Evolutionary conservation across 2,888 invertebrate genomes (phyloP), one percentile per base, ranked within the genome.

Genomic region (Lasioglossum malachurum): DNA sequence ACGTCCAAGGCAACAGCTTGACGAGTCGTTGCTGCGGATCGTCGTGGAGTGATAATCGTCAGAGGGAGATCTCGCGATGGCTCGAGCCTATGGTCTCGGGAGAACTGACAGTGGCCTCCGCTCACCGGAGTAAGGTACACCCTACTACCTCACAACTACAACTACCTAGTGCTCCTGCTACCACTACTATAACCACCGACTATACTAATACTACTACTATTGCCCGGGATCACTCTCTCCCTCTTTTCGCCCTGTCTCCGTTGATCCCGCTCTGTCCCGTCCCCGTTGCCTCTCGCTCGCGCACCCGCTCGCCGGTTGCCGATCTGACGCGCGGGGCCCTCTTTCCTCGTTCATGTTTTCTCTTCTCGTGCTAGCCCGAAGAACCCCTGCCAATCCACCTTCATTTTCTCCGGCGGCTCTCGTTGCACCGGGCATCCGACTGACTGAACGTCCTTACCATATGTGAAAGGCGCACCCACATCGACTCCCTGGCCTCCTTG

Each of bases 41-140:
- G 78, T 84, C 78, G 75, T 85, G 75, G 57, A 81, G 82, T 80
- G 79, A 79, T 83, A 83, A 84, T 87, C 89, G 89, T 88, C 91
- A 87, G 84, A 88, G 89, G 88, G 89, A 89, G 90, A 92, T 91
- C 91, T 92, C 91, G 91, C 93, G 92, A 92, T 91, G 92, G 90
- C 92, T 93, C 93, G 93, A 90, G 92, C 87, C 93, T 91, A 92
- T 92, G 92, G 93, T 92, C 93, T 93, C 92, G 91, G 92, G 89
- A 92, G 92, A 92, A 94, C 94, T 94, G 94, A 94, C 93, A 93
- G 90, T 91, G 90, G 92, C 91, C 93, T 92, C 93, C 93, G 93
- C 92, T 93, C 93, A 92, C 94, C 91, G 87, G 90, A 93, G 93
- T 92, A 92, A 94, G 91, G 92, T 93, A 93, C 93, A 94, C 93